Evolutionary conservation across 2,113 vertebrate genomes (phyloP), one percentile per base, ranked within the genome.

Genomic region (Hypanus sabinus): DNA sequence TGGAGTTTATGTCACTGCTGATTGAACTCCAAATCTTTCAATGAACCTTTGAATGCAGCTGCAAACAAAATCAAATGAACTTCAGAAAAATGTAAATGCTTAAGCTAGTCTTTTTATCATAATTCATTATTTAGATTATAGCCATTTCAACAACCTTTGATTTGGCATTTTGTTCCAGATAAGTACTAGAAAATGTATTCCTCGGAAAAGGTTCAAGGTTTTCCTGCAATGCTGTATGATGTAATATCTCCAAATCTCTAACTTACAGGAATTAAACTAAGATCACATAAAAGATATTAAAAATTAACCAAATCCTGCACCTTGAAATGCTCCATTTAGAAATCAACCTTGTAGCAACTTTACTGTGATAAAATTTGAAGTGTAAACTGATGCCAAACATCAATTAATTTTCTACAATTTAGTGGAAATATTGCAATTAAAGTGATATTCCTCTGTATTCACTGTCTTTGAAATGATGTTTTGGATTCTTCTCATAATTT

Each of bases 181-280:
- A 65, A 90, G 85, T 30, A 65, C 85, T 68, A n/a, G 62, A 90
- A 68, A 33, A 90, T 68, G 65, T 65, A 90, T 90, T 87, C 57
- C 60, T 90, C 12, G 33, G 60, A 68, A 27, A 65, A n/a, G n/a
- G 85, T 33, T n/a, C 85, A 90, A 90, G 85, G 60, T 90, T 90
- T 68, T 90, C 30, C 85, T 65, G 85, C 85, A 90, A 90, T 90
- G 16, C 60, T 65, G 60, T 8, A n/a, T 90, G 60, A 88, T 88
- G 85, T 90, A 14, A 90, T 90, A 33, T 90, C 85, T 20, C 85
- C 33, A 60, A 90, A 68, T 65, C 83, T 88, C 85, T n/a, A 90
- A 90, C 33, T 60, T 90, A 30, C 85, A 33, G 10, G 14, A 90
- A 60, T 65, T 60, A 20, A 60, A 33, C 12, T 90, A 33, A 68